Percentiles rank a stretch among this genome's conserved stretches.
These are phyloP conservation scores for Nothocercus nigrocapillus DNA, from an alignment of 2,113 vertebrate genomes.

Conservation along the genomic window DNA sequence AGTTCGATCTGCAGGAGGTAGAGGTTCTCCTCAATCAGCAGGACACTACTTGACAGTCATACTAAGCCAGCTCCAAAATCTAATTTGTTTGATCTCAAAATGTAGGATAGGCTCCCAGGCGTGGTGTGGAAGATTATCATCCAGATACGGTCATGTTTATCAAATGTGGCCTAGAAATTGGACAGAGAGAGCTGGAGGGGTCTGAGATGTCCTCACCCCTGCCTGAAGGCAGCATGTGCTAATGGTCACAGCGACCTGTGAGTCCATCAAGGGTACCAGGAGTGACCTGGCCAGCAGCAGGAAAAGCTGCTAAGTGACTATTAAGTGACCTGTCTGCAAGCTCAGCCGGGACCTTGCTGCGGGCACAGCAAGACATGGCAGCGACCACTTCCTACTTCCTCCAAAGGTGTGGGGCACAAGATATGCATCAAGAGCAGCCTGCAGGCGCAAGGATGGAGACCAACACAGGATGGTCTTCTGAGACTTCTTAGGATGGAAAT, in stretches of 20 bases:
- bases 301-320: background rate
- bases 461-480: background rate
- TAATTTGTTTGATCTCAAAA: no score
- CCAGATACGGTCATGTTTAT: no score
- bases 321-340: background rate
- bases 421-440: background rate
- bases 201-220: no score
- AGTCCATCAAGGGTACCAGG: accelerated
- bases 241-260: no score
- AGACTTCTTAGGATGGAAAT: background rate
- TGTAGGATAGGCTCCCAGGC: no score
- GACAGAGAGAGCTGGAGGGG: no score
- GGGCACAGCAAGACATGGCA: background rate
- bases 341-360: accelerated
- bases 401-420: background rate
- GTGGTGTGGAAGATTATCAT: no score
- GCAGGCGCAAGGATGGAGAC: background rate
- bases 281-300: background rate
- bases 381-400: background rate
- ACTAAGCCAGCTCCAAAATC: no score
- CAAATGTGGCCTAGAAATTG: no score
- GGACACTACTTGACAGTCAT: no score
- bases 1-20: background rate
- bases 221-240: no score
- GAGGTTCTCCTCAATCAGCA: no score